Conservation (phyloP, 2,797 vertebrate species). For the Ceyx erithaca region DNA sequence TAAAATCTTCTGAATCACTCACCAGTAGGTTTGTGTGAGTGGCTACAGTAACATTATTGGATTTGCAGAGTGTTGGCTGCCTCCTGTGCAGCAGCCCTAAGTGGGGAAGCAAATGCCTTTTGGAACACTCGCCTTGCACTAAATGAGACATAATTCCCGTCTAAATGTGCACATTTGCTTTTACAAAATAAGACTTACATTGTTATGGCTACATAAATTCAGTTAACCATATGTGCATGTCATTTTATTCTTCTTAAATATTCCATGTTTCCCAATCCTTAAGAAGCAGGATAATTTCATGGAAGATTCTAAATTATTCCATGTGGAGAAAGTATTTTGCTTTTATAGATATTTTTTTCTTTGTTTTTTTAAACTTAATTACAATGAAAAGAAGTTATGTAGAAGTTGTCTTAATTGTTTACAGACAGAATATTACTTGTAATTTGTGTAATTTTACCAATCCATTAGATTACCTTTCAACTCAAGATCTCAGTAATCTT, state of each 20-base stretch:
- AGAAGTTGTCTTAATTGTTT: not conserved
- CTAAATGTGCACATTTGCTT: conserved; percentile 27
- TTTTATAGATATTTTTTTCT: not conserved
- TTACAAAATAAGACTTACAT: not conserved
- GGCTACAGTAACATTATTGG: not conserved
- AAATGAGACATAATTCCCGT: conserved; percentile 3
- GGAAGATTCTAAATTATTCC: not conserved
- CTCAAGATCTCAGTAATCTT: not conserved
- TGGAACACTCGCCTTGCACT: not conserved
- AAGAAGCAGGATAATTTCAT: not conserved
- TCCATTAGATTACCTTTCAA: not conserved
- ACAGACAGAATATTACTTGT: not conserved
- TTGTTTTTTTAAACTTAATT: not conserved
- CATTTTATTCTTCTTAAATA: conserved; percentile 8
- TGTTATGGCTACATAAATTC: conserved; percentile 35
- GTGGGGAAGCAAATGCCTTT: not conserved
- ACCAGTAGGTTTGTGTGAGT: not conserved
- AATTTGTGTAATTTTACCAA: not conserved
- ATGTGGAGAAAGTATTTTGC: not conserved
- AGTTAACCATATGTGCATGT: conserved; percentile 48
- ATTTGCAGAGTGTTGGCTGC: not conserved
- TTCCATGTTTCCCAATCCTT: not conserved
- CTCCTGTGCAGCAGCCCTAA: not conserved
- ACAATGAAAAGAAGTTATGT: not conserved
- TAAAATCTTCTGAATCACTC: not conserved